These are phyloP conservation scores for Rhinolophus sinicus DNA, from an alignment of 2,113 vertebrate genomes.

Conservation along the genomic window DNA sequence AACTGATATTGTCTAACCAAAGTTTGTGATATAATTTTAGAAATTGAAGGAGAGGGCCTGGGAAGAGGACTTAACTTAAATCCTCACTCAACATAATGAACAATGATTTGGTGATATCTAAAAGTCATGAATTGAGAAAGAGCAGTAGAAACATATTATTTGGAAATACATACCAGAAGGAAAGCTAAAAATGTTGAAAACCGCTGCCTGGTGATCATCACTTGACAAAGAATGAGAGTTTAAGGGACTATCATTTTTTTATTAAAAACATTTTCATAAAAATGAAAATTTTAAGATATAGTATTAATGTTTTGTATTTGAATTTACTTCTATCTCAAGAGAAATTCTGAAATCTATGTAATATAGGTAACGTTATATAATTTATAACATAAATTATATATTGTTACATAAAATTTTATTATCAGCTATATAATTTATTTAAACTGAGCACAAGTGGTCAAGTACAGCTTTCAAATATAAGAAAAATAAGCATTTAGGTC, in stretches of 20 bases:
- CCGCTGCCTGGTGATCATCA: background rate
- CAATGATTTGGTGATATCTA: background rate
- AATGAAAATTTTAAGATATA: conserved; percentile 4
- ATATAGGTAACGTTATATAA: background rate
- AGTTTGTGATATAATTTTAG: background rate
- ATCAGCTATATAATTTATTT: background rate
- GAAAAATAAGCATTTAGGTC: background rate
- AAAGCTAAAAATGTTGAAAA: conserved; percentile 13
- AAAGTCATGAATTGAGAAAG: background rate
- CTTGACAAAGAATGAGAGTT: background rate
- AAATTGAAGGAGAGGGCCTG: background rate
- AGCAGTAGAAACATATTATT: background rate
- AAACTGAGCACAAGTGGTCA: background rate
- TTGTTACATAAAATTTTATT: background rate
- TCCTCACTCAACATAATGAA: background rate
- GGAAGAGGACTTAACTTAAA: background rate
- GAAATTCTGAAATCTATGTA: conserved; percentile 30
- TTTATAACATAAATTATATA: background rate
- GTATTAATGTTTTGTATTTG: background rate
- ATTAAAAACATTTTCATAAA: background rate
- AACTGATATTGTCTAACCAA: background rate
- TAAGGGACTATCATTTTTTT: background rate
- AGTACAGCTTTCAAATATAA: background rate
- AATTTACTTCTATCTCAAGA: conserved; percentile 38
- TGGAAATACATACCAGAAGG: background rate